Evolutionary conservation across 2,113 vertebrate genomes (phyloP), one percentile per base, ranked within the genome.

Genomic region (Aspiorhynchus laticeps): DNA sequence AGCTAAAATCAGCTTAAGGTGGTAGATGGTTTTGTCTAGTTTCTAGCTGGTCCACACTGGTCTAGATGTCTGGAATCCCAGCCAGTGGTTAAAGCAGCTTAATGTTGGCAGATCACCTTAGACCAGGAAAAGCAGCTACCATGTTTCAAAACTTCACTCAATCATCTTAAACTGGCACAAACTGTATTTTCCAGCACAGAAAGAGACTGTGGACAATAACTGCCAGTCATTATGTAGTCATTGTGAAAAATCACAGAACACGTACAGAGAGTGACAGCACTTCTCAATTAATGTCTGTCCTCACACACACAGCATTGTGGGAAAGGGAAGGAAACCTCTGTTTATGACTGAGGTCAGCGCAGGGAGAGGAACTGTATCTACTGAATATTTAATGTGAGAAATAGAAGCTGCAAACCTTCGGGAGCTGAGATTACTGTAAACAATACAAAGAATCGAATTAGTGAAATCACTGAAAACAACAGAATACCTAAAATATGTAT

Each of bases 351-450:
- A 28, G 67, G 46, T 38, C 56, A 26, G 14, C 33, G 28, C 65
- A 56, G 48, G 46, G 82, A 71, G 46, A 36, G 36, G 53, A 82
- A 19, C 65, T 15, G 69, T 6, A 56, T 46, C 65, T 51, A 51
- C 1, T 41, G 21, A 59, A 41, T 36, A 83, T 51, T 83, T 24
- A 28, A 59, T 59, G 21, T 33, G 48, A 59, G 48, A 84, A 59
- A 56, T n/a, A 74, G 56, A 56, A 84, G 21, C 19, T 12, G 67
- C 83, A 84, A 84, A 84, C 83, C 83, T 84, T 74, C 2, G 24
- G 48, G 33, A 74, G 33, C 69, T 74, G 83, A n/a, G 48, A 59
- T 84, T 74, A 84, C 83, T 73, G 67, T 84, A 74, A 84, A 56
- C 24, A 59, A 84, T 84, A 41, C 46, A 84, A 84, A 84, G 24